These are phyloP conservation scores for Torymus tubicola DNA, from an alignment of 2,888 invertebrate genomes.

Conservation along the genomic window DNA sequence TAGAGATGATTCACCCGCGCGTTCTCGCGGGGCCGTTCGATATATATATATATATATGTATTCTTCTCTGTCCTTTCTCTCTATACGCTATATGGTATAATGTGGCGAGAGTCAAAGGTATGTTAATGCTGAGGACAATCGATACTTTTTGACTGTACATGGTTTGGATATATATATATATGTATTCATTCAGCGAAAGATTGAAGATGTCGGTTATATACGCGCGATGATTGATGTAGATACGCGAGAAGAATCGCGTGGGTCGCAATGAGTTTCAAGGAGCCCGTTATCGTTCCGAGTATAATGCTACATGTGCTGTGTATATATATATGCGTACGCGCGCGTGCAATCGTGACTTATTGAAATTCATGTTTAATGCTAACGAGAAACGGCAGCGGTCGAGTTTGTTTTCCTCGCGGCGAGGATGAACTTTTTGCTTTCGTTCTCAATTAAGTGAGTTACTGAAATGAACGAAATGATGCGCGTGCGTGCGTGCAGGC, in stretches of 20 bases:
- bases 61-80: no score
- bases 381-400: constrained; percentile 19
- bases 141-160: neutral
- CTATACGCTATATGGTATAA: no score
- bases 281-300: constrained; percentile 33
- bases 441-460: constrained; percentile 14
- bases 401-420: neutral
- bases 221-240: constrained; percentile 28
- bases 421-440: neutral
- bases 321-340: no score
- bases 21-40: constrained; percentile 15
- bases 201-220: constrained; percentile 40
- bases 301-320: neutral
- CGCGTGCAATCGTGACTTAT: constrained; percentile 27
- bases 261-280: no score
- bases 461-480: neutral
- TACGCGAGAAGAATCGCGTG: neutral
- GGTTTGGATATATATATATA: neutral
- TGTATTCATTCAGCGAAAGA: constrained; percentile 27
- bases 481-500: neutral
- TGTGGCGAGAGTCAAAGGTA: constrained; percentile 21
- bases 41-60: no score
- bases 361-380: constrained; percentile 36
- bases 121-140: constrained; percentile 51
- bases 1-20: constrained; percentile 43